A percentile compares a stretch with the other conserved stretches of the same genome.
Evolutionary conservation across 2,888 invertebrate species (phyloP).

Genomic region (Drosophila neotestacea): DNA sequence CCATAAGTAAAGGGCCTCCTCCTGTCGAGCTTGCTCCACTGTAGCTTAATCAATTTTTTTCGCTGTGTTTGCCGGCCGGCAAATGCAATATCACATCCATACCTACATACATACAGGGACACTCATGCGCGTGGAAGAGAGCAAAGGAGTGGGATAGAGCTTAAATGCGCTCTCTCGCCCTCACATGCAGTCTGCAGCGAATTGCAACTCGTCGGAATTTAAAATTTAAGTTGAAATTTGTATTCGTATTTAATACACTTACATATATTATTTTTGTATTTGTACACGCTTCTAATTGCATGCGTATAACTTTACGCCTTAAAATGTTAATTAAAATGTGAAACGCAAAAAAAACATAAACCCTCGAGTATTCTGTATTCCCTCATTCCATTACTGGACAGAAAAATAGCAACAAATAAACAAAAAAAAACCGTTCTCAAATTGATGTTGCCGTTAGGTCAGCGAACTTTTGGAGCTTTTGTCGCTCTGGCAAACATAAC

Average conservation of each 20-base stretch:
- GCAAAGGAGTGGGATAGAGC: conserved; percentile 3
- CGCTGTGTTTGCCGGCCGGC: conserved; percentile 65
- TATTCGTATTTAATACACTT: conserved; percentile 13
- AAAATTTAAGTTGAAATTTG: conserved; percentile 41
- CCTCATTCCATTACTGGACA: not conserved
- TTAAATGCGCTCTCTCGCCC: conserved; percentile 26
- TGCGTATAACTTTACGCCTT: conserved; percentile 73
- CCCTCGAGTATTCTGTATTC: conserved; percentile 11
- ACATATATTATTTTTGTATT: conserved; percentile 49
- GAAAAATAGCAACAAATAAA: not conserved
- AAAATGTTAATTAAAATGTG: conserved; percentile 82
- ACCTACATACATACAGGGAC: conserved; percentile 13
- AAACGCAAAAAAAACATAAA: conserved; percentile 57
- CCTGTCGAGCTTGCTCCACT: no score
- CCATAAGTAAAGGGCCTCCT: no score
- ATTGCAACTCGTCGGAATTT: conserved; percentile 36
- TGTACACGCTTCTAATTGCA: conserved; percentile 64
- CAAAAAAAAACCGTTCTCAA: conserved; percentile 21
- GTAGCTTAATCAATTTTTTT: not conserved
- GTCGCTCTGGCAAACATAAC: conserved; percentile 2
- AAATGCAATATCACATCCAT: conserved; percentile 40
- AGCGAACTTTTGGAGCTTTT: conserved; percentile 45
- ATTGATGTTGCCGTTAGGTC: conserved; percentile 28
- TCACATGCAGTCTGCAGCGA: conserved; percentile 42
- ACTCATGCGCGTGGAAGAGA: conserved; percentile 21